Evolutionary conservation across 2,888 invertebrate genomes (phyloP).

Genomic region (Ceramica pisi): DNA sequence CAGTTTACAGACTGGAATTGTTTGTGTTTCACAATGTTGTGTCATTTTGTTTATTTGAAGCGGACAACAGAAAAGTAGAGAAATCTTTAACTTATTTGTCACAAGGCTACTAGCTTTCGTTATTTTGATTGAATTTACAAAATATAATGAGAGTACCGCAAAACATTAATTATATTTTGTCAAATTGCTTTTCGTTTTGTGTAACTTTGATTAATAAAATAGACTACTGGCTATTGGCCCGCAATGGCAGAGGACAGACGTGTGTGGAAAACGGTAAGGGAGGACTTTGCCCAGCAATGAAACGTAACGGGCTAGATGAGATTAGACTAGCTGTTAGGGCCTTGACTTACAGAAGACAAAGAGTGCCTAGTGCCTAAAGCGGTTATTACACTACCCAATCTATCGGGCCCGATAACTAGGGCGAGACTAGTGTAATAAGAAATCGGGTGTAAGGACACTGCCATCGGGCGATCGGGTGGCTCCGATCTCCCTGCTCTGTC

Average conservation of each 20-base stretch:
- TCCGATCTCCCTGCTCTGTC: no score
- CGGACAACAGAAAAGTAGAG: constrained; percentile 31
- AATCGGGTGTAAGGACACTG: no score
- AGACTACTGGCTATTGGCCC: no score
- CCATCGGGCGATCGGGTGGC: no score
- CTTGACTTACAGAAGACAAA: not conserved
- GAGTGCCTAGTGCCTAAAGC: no score
- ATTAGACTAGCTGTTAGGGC: not conserved
- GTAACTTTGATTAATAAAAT: not conserved
- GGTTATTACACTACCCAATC: no score
- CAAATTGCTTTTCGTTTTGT: not conserved
- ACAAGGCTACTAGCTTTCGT: constrained; percentile 56
- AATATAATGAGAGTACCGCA: not conserved
- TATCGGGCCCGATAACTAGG: no score
- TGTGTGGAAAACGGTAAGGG: no score
- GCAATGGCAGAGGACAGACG: no score
- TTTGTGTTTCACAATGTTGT: constrained; percentile 58
- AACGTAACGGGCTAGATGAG: not conserved
- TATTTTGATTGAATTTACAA: constrained; percentile 28
- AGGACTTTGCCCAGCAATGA: no score
- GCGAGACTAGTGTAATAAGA: no score
- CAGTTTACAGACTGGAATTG: constrained; percentile 10
- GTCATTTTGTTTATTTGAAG: constrained; percentile 46
- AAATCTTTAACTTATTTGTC: constrained; percentile 48
- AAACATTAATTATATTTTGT: not conserved